A percentile compares a stretch with the other conserved stretches of the same genome.
Conservation (phyloP, 2,113 vertebrate species). For the Corythornis madagascariensis region DNA sequence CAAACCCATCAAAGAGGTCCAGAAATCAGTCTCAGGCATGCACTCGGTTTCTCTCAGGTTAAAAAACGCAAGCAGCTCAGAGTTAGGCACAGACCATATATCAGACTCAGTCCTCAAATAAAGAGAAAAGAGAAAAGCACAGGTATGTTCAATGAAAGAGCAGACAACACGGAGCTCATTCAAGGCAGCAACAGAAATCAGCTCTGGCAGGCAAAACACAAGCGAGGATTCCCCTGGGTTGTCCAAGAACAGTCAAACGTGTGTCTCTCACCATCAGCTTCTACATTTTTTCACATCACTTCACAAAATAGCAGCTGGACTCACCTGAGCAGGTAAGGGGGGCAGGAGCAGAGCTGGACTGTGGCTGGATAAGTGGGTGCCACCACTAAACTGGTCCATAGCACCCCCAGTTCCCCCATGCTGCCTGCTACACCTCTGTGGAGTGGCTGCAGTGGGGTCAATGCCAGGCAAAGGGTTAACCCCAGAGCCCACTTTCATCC, state of each 20-base stretch:
- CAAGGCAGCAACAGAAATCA: slow-evolving; percentile 21
- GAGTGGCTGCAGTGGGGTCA: rapidly evolving
- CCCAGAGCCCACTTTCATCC: not conserved
- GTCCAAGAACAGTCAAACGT: not conserved
- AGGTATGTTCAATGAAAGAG: slow-evolving; percentile 48
- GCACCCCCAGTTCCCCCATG: not conserved
- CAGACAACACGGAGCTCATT: slow-evolving; percentile 39
- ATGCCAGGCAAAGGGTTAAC: not conserved
- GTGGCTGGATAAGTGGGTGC: rapidly evolving
- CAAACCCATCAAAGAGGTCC: slow-evolving; percentile 49
- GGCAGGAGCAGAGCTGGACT: not conserved
- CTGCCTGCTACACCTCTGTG: not conserved
- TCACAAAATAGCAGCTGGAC: not conserved
- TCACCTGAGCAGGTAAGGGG: not conserved
- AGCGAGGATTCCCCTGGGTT: slow-evolving; percentile 61
- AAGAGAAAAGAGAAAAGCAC: slow-evolving; percentile 70
- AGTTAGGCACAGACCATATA: slow-evolving; percentile 34
- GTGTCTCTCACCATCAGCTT: not conserved
- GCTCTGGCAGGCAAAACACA: slow-evolving; percentile 19
- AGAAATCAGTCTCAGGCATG: slow-evolving; percentile 65
- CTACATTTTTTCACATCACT: not conserved
- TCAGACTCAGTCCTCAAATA: slow-evolving; percentile 57
- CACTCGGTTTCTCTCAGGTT: slow-evolving; percentile 53
- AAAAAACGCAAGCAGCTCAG: slow-evolving; percentile 65
- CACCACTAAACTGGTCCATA: not conserved